Evolutionary conservation across 2,888 invertebrate genomes (phyloP).

Genomic region (Oscheius sp.): DNA sequence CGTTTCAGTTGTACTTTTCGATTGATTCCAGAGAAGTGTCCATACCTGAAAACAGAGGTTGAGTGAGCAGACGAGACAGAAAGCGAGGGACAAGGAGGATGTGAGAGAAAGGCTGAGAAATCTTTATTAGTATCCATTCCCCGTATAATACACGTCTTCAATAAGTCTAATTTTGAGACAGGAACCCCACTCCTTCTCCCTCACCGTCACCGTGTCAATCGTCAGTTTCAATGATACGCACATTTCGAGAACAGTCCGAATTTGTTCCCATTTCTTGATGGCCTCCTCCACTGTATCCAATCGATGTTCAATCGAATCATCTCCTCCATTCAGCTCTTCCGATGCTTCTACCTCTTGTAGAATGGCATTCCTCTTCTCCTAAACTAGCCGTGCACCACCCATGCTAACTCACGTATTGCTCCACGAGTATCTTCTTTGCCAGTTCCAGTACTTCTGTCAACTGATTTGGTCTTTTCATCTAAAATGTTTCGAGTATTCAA

Average conservation of each 20-base stretch:
- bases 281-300: constrained; percentile 78
- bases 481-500: not conserved
- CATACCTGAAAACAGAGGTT: constrained; percentile 80
- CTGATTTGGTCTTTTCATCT: constrained; percentile 91
- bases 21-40: constrained; percentile 99
- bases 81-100: not conserved
- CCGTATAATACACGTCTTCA: constrained; percentile 1
- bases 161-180: constrained; percentile 1
- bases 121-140: constrained; percentile 19
- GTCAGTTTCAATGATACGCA: constrained; percentile 71
- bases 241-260: constrained; percentile 99
- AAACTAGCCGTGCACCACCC: not conserved
- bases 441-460: constrained; percentile 96
- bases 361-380: constrained; percentile 44
- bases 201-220: constrained; percentile 3
- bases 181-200: not conserved
- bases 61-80: not conserved
- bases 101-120: not conserved
- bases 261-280: constrained; percentile 85
- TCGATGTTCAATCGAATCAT: constrained; percentile 42
- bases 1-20: constrained; percentile 99
- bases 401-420: constrained; percentile 50
- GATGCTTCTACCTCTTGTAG: constrained; percentile 43
- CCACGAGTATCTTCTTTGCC: constrained; percentile 80
- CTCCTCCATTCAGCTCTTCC: constrained; percentile 23